A percentile compares a stretch with the other conserved stretches of the same genome.
Conservation (phyloP, 2,797 vertebrate genomes). For the Luscinia luscinia region DNA sequence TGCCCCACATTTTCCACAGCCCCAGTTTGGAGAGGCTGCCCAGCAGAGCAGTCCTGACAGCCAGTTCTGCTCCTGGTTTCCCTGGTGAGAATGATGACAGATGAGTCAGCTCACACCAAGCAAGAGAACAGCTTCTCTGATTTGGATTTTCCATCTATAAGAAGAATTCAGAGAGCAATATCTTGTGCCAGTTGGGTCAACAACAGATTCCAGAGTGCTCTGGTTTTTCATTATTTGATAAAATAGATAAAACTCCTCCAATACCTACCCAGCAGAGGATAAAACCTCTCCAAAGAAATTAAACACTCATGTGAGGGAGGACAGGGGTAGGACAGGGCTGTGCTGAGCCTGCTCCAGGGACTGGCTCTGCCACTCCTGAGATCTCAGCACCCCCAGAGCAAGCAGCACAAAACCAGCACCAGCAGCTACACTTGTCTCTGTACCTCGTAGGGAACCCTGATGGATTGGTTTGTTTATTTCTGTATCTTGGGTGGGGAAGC, state of each 20-base stretch:
- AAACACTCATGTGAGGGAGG: not conserved
- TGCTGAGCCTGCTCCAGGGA: not conserved
- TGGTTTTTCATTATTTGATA: conserved; percentile 39
- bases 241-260: conserved; percentile 15
- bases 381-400: not conserved
- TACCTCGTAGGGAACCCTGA: not conserved
- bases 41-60: not conserved
- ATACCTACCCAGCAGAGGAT: not conserved
- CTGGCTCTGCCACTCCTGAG: not conserved
- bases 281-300: not conserved
- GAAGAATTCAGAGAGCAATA: conserved; percentile 10
- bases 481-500: not conserved
- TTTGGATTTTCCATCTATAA: conserved; percentile 17
- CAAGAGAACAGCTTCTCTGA: not conserved
- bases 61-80: not conserved
- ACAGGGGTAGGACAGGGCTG: not conserved
- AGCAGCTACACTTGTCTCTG: not conserved
- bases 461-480: conserved; percentile 15
- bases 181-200: not conserved
- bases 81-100: not conserved
- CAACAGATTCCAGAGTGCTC: not conserved
- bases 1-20: not conserved
- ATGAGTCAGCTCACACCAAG: not conserved
- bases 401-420: not conserved
- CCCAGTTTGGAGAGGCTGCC: not conserved